A percentile compares a stretch with the other conserved stretches of the same genome.
phyloP scores from a whole-genome alignment of 2,113 vertebrate genomes.

The Carettochelys insculpta region DNA sequence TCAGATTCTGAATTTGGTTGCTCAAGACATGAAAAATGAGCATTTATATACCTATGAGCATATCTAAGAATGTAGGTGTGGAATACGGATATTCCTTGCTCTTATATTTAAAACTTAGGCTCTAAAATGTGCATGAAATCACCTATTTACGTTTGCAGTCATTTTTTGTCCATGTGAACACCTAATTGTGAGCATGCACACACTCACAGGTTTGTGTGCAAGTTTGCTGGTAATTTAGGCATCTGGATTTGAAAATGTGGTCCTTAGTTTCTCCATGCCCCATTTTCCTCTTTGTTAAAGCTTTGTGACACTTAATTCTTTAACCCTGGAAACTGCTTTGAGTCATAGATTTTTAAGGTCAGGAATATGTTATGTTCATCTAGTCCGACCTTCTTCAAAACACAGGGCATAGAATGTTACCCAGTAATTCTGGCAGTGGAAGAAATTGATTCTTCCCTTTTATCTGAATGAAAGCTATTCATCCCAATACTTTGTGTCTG shows the following conservation, averaged over 20 bases:
- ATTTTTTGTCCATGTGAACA: background rate
- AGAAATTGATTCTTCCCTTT: background rate
- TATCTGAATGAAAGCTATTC: background rate
- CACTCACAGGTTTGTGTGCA: background rate
- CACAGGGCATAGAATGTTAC: background rate
- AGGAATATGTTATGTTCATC: background rate
- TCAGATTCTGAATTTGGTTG: background rate
- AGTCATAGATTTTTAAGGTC: background rate
- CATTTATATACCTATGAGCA: background rate
- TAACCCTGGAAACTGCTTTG: background rate
- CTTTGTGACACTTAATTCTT: background rate
- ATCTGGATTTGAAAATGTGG: background rate
- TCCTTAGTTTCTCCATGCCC: background rate
- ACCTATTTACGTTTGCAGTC: too few relatives aligned
- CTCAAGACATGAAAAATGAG: background rate
- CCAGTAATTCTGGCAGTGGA: background rate
- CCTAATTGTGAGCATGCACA: background rate
- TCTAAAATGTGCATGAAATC: background rate
- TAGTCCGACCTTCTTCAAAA: background rate
- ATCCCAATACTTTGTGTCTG: background rate
- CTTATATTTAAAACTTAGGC: background rate
- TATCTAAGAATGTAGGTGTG: background rate
- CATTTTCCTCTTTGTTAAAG: background rate
- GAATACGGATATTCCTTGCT: background rate
- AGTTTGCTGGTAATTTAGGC: background rate